Conservation (phyloP, 2,797 vertebrate genomes). For the Thripadectes ignobilis region DNA sequence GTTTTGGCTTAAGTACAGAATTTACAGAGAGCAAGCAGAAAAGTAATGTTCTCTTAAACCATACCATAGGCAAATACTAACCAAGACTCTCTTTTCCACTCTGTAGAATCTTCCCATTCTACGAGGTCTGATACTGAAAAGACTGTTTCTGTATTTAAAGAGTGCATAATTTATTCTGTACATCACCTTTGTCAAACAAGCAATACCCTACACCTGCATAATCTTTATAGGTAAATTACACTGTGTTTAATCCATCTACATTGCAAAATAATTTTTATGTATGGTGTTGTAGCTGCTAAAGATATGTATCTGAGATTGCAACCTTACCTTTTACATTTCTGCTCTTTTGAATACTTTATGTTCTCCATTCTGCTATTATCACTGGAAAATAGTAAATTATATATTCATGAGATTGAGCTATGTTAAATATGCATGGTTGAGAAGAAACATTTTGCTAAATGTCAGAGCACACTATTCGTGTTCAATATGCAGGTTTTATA, state of each 20-base stretch:
- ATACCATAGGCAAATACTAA: neutral
- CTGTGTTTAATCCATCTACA: neutral
- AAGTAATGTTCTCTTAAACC: neutral
- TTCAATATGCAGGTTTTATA: neutral
- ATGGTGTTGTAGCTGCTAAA: neutral
- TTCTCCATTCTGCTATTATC: neutral
- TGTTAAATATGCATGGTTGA: neutral
- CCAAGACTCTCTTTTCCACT: neutral
- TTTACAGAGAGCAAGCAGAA: neutral
- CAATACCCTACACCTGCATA: neutral
- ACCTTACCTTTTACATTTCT: neutral
- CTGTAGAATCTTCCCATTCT: neutral
- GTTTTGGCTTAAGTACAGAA: neutral
- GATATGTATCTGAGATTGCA: neutral
- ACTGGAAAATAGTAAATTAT: neutral
- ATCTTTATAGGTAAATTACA: neutral
- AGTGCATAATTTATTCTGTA: neutral
- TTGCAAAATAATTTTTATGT: neutral
- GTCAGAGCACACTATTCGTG: neutral
- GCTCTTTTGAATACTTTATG: neutral
- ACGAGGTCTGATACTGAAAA: neutral
- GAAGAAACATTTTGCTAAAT: conserved; percentile 16
- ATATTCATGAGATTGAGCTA: neutral
- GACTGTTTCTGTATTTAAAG: neutral
- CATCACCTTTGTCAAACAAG: neutral